phyloP scores from a whole-genome alignment of 1,140 invertebrate species.

The Andricus grossulariae region DNA sequence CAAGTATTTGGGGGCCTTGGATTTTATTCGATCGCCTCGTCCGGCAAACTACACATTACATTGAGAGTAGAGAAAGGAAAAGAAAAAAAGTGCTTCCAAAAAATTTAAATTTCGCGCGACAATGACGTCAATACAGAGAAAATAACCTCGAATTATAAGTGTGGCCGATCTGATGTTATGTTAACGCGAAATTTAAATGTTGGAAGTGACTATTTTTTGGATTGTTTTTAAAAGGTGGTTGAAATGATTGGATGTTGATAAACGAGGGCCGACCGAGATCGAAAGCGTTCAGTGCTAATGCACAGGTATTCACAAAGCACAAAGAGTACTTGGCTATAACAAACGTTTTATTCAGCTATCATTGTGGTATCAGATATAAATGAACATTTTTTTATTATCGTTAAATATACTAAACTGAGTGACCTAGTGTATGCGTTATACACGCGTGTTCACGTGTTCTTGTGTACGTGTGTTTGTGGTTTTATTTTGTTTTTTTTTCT shows the following conservation, averaged over 20 bases:
- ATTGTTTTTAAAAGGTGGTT: background rate
- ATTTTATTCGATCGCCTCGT: constrained; percentile 38
- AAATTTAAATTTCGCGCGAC: constrained; percentile 17
- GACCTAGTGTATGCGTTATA: constrained; percentile 56
- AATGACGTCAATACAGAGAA: background rate
- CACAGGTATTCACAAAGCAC: constrained; percentile 66
- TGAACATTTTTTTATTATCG: constrained; percentile 64
- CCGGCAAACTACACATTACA: constrained; percentile 7
- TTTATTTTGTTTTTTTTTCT: constrained; percentile 23
- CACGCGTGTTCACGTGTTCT: constrained; percentile 37
- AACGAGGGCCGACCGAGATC: background rate
- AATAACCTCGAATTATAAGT: too few relatives aligned
- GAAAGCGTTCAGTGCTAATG: background rate
- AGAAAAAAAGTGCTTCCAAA: constrained; percentile 25
- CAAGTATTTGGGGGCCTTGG: constrained; percentile 55
- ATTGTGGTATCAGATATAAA: constrained; percentile 69
- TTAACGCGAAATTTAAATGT: background rate
- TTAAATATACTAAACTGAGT: constrained; percentile 66
- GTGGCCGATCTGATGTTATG: too few relatives aligned
- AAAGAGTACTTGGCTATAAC: constrained; percentile 70
- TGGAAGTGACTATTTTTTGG: background rate
- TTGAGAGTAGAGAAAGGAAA: background rate
- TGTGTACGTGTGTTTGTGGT: constrained; percentile 35
- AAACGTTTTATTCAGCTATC: constrained; percentile 71
- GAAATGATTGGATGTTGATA: background rate